These are phyloP conservation scores for Drosophila subsilvestris DNA, from an alignment of 2,888 invertebrate genomes.

Conservation along the genomic window DNA sequence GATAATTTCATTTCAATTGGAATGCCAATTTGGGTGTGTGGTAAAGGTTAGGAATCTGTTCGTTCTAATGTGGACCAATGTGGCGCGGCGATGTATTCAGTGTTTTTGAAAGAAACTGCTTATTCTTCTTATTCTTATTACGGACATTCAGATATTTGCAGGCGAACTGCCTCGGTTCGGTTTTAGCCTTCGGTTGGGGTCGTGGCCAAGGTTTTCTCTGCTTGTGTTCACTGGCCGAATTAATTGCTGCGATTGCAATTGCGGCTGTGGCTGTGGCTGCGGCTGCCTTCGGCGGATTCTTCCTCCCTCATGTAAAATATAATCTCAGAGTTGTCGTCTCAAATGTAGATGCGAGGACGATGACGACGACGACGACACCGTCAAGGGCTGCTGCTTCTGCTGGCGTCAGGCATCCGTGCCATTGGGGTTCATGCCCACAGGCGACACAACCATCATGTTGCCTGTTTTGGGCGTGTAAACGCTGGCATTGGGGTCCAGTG, in stretches of 20 bases:
- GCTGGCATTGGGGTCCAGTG: slow-evolving; percentile 95
- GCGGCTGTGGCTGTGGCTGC: slow-evolving; percentile 19
- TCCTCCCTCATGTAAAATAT: slow-evolving; percentile 68
- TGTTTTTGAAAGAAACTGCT: slow-evolving; percentile 52
- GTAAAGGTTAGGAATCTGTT: slow-evolving; percentile 11
- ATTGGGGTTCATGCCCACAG: slow-evolving; percentile 74
- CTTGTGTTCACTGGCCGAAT: slow-evolving; percentile 12
- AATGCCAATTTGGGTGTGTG: slow-evolving; percentile 37
- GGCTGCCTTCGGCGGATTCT: slow-evolving; percentile 43
- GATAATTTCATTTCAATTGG: slow-evolving; percentile 26
- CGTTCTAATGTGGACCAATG: slow-evolving; percentile 25
- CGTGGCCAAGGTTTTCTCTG: neutral
- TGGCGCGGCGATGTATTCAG: slow-evolving; percentile 21
- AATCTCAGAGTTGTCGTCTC: slow-evolving; percentile 83
- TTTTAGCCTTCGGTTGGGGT: slow-evolving; percentile 7
- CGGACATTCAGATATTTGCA: slow-evolving; percentile 72
- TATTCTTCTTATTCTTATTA: slow-evolving; percentile 66
- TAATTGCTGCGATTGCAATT: slow-evolving; percentile 28
- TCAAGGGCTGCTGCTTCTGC: slow-evolving; percentile 60
- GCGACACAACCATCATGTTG: slow-evolving; percentile 79
- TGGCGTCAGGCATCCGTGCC: slow-evolving; percentile 79
- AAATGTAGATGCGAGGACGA: slow-evolving; percentile 74
- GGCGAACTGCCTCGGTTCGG: slow-evolving; percentile 51
- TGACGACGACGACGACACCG: slow-evolving; percentile 41
- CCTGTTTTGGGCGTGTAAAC: slow-evolving; percentile 94